Evolutionary conservation across 2,113 vertebrate species (phyloP).

Genomic region (Mormyrus lacerda): DNA sequence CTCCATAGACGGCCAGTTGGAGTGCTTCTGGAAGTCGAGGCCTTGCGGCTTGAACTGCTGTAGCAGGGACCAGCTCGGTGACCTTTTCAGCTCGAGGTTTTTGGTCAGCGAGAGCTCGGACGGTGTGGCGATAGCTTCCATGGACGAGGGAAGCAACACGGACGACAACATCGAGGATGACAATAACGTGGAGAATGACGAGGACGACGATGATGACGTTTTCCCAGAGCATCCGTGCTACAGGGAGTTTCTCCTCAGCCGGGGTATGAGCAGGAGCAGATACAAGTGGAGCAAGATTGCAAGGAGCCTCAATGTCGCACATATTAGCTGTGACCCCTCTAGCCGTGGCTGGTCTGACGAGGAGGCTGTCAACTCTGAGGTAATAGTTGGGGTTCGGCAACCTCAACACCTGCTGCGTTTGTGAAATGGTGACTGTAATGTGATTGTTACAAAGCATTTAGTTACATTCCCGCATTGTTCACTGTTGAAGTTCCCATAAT

Average conservation of each 20-base stretch:
- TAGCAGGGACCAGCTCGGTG: neutral
- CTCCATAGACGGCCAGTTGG: conserved; percentile 58
- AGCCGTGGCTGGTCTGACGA: conserved; percentile 29
- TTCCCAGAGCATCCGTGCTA: conserved; percentile 53
- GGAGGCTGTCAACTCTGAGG: conserved; percentile 24
- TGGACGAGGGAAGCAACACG: conserved; percentile 20
- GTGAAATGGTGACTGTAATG: neutral
- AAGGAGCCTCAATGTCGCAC: conserved; percentile 42
- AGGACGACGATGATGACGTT: conserved; percentile 40
- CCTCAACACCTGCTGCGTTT: neutral
- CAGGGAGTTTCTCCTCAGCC: conserved; percentile 52
- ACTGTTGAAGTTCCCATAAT: neutral
- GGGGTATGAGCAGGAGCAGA: conserved; percentile 42
- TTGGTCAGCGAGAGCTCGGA: conserved; percentile 37
- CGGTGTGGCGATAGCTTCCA: conserved; percentile 40
- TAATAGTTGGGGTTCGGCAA: neutral
- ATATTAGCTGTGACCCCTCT: conserved; percentile 26
- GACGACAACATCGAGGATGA: conserved; percentile 28
- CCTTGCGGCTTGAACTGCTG: neutral
- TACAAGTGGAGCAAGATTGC: conserved; percentile 39
- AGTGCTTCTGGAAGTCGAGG: conserved; percentile 51
- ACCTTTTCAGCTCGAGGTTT: conserved; percentile 23
- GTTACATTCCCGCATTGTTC: neutral
- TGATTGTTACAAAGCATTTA: neutral
- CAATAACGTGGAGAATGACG: conserved; percentile 22